These are phyloP conservation scores for Tenebrio molitor DNA, from an alignment of 1,140 invertebrate species.

Conservation along the genomic window DNA sequence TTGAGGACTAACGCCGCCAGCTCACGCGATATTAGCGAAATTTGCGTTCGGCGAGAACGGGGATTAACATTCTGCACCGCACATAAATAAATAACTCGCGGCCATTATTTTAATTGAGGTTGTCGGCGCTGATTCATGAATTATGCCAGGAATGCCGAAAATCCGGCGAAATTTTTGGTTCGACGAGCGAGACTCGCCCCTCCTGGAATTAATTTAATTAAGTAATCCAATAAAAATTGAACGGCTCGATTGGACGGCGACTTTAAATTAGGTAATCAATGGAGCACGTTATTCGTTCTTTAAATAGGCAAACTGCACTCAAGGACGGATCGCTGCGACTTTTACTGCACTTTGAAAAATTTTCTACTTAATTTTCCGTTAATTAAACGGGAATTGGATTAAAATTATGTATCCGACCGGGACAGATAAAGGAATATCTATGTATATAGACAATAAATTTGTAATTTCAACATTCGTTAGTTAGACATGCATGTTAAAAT, in stretches of 20 bases:
- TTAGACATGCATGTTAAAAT: slow-evolving; percentile 51
- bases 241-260: slow-evolving; percentile 10
- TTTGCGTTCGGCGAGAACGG: neutral
- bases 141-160: neutral
- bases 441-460: slow-evolving; percentile 46
- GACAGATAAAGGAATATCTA: slow-evolving; percentile 22
- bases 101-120: too few relatives aligned
- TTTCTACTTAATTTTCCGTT: slow-evolving; percentile 12
- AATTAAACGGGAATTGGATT: slow-evolving; percentile 31
- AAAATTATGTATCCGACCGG: slow-evolving; percentile 23
- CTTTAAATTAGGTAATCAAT: slow-evolving; percentile 14
- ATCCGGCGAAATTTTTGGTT: neutral
- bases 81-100: too few relatives aligned
- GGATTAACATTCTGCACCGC: neutral
- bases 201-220: slow-evolving; percentile 45
- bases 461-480: slow-evolving; percentile 40
- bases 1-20: too few relatives aligned
- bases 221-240: slow-evolving; percentile 46
- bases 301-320: neutral
- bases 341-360: slow-evolving; percentile 26
- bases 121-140: too few relatives aligned
- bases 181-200: neutral
- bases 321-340: slow-evolving; percentile 14
- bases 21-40: too few relatives aligned
- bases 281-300: neutral